Evolutionary conservation across 2,113 vertebrate genomes (phyloP), one percentile per base, ranked within the genome.

Genomic region (Esox niger): DNA sequence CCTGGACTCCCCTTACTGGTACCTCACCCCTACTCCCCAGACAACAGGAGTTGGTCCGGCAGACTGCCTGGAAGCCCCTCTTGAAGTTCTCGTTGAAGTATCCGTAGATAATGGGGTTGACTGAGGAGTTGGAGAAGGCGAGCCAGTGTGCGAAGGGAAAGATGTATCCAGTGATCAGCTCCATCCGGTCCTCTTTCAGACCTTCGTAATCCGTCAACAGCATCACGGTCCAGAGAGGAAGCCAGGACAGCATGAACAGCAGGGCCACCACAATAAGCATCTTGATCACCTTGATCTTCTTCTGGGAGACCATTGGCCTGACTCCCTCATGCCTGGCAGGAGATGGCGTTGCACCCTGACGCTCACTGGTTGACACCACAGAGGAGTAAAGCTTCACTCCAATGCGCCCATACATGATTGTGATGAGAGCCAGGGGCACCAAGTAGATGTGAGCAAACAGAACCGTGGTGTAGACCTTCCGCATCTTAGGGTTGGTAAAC

Each of bases 61-160:
- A 93, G 29, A 91, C 82, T 0, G 74, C 87, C 57, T 92, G 87
- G 54, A 94, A 94, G 10, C 90, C 90, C 43, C 86, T 84, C 79
- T 90, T 91, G 66, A 94, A 93, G 78, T 93, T 93, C 76, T 93
- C 89, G 13, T 94, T 94, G 82, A 90, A 94, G 84, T 93, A 94
- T 30, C 92, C 92, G 0, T 93, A 94, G 69, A 94, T 93, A 60
- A 94, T 91, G 31, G 93, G 92, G 79, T 94, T 94, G 63, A 94
- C 52, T 1, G 91, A 90, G 25, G 91, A 92, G 81, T 94, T 94
- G 4, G 91, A 88, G 75, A 94, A 94, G 21, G 93, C 92, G n/a
- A 93, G 81, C 93, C 92, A 94, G 66, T 93, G 92, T 1, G 93
- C 87, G 3, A 93, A 92, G 0, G 93, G 91, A 49, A 92, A 94